Evolutionary conservation across 2,888 invertebrate species (phyloP), one percentile per base, ranked within the genome.

Genomic region (Drosophila pseudotakahashii): DNA sequence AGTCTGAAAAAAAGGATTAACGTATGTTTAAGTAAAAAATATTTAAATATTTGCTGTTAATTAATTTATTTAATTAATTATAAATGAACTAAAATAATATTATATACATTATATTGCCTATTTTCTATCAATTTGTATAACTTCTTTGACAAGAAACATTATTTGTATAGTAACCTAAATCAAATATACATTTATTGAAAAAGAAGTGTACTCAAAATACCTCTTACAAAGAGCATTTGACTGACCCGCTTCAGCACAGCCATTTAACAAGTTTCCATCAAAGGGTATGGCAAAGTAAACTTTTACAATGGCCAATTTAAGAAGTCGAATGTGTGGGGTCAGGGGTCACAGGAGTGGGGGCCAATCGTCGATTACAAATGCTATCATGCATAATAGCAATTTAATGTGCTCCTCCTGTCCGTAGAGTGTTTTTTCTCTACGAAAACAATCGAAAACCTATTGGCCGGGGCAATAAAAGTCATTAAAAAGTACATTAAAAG

Each of bases 401-500:
- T 81, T 76, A 84, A 79, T 79, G 79, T 60, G 60, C 64, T 48
- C 34, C 57, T 34, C 30, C 30, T 6, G 7, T 55, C 32, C 47
- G 64, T 13, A 41, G 48, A 63, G 48, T 42, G 62, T 48, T 62
- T 61, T 30, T 30, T 30, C 32, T 47, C 61, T 61, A 30, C 37
- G 32, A 53, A 64, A 81, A 64, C 87, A 83, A 75, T 78, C 51
- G 67, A 66, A 78, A 58, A 81, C 55, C 86, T 71, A 86, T 80
- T 82, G 61, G 62, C 62, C 51, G 70, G 67, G 42, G 68, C 78
- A 75, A 80, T 86, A 86, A 86, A 83, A 75, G 69, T 62, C 81
- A 83, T 48, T 80, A 81, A 84, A 81, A 78, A 67, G 73, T 59
- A 75, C 83, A 86, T 86, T 83, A 86, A 80, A 78, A 66, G 73